A percentile compares a stretch with the other conserved stretches of the same genome.
These are phyloP conservation scores for Thamnophis elegans DNA, from an alignment of 2,797 vertebrate genomes.

Conservation along the genomic window DNA sequence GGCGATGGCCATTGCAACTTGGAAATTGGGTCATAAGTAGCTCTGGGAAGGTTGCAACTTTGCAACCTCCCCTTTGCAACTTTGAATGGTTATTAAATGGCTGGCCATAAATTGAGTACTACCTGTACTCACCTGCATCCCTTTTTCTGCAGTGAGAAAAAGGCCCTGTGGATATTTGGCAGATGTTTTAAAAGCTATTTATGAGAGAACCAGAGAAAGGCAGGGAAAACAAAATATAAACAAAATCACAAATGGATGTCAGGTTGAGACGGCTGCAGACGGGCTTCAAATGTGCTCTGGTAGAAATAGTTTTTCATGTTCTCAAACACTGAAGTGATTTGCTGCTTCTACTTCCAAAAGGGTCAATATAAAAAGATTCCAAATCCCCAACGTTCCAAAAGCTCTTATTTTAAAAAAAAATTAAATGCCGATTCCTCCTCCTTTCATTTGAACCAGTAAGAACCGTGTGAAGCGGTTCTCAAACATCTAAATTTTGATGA, in stretches of 20 bases:
- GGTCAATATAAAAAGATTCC: background rate
- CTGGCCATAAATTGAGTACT: no score
- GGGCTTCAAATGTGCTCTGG: background rate
- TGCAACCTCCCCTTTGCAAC: no score
- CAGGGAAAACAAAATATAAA: background rate
- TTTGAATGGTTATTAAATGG: no score
- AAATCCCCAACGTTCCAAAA: background rate
- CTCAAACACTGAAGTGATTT: background rate
- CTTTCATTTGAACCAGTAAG: background rate
- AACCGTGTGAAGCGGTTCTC: background rate
- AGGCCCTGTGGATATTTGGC: background rate
- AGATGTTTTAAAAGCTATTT: background rate
- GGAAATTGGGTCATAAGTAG: no score
- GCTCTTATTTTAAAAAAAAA: background rate
- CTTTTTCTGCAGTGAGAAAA: background rate
- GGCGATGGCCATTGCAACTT: no score
- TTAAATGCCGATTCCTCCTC: background rate
- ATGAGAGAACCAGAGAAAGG: background rate
- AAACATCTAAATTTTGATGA: background rate
- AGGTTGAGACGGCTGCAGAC: background rate
- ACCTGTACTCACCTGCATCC: no score
- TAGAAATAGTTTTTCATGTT: background rate
- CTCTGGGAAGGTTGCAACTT: no score
- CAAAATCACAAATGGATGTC: background rate
- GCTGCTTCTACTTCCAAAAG: background rate